A percentile compares a stretch with the other conserved stretches of the same genome.
Conservation (phyloP, 2,113 vertebrate genomes). For the Rattus rattus region DNA sequence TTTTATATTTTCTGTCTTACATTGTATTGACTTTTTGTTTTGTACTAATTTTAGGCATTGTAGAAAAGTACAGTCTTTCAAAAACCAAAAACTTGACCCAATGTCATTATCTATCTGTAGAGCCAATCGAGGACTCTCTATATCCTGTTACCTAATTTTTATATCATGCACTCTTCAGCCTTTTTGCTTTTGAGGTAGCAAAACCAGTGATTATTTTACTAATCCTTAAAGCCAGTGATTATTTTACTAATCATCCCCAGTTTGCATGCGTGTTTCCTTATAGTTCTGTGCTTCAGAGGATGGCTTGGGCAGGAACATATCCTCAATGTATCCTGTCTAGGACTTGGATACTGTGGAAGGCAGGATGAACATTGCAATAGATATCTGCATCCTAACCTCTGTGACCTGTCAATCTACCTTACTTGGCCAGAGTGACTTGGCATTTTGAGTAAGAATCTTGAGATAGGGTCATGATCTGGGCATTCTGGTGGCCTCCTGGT, state of each 20-base stretch:
- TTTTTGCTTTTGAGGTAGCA: neutral
- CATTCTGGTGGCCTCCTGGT: neutral
- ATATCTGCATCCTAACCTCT: neutral
- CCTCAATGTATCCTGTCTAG: neutral
- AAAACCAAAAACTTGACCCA: neutral
- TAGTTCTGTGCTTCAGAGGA: neutral
- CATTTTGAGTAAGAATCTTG: neutral
- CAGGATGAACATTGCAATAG: neutral
- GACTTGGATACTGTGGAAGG: neutral
- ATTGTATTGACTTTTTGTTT: slow-evolving; percentile 5
- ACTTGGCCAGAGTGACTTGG: neutral
- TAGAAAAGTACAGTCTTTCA: neutral
- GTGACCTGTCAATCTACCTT: neutral
- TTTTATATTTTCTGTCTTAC: slow-evolving; percentile 15
- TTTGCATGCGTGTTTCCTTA: neutral
- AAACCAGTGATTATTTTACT: neutral
- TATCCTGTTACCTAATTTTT: neutral
- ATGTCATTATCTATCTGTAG: neutral
- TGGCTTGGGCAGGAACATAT: neutral
- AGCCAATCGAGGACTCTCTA: neutral
- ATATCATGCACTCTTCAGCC: neutral
- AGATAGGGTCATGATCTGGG: neutral
- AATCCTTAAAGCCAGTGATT: neutral
- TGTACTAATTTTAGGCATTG: slow-evolving; percentile 7
- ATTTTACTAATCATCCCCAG: neutral